Evolutionary conservation across 2,888 invertebrate genomes (phyloP).

Genomic region (Pachydiplax longipennis): DNA sequence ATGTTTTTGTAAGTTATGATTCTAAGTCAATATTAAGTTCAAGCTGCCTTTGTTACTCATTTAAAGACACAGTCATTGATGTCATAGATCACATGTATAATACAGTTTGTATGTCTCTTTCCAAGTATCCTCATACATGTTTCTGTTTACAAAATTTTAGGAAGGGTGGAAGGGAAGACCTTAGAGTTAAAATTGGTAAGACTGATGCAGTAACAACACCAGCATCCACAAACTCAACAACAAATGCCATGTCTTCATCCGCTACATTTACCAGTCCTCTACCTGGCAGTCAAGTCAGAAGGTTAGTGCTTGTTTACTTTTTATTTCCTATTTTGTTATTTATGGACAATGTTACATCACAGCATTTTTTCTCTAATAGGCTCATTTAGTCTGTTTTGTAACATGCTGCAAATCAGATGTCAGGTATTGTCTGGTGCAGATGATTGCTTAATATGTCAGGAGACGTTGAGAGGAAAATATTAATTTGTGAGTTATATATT

Average conservation of each 20-base stretch:
- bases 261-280: slow-evolving; percentile 56
- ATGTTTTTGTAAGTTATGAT: too few relatives aligned
- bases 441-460: neutral
- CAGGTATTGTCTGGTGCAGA: neutral
- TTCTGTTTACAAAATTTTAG: neutral
- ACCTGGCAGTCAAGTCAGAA: slow-evolving; percentile 63
- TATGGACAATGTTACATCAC: too few relatives aligned
- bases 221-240: slow-evolving; percentile 54
- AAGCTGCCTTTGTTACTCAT: too few relatives aligned
- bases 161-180: slow-evolving; percentile 29
- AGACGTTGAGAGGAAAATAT: too few relatives aligned
- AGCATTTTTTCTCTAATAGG: neutral
- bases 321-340: neutral
- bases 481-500: too few relatives aligned
- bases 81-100: too few relatives aligned
- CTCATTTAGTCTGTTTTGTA: neutral
- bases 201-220: slow-evolving; percentile 50
- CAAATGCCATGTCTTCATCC: slow-evolving; percentile 54
- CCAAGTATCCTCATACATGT: neutral
- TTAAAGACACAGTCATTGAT: too few relatives aligned
- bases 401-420: neutral
- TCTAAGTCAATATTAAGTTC: too few relatives aligned
- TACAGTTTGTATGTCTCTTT: too few relatives aligned
- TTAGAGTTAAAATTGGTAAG: slow-evolving; percentile 26
- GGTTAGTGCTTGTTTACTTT: slow-evolving; percentile 56